phyloP scores from a whole-genome alignment of 2,888 invertebrate species.

The Sialis lutaria region DNA sequence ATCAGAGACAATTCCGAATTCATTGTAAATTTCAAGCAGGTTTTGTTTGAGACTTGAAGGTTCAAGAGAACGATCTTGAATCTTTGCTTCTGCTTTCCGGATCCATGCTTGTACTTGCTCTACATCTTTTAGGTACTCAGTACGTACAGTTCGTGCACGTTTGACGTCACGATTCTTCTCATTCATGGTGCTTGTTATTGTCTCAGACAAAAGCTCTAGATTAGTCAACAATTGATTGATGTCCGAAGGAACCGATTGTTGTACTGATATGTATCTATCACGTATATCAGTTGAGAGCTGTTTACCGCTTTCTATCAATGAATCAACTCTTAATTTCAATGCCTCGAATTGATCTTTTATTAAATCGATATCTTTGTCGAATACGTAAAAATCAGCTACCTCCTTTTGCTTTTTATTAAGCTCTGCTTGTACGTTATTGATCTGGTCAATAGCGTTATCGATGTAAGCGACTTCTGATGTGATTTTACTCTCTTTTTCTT shows the following conservation, averaged over 20 bases:
- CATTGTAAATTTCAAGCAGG: constrained; percentile 57
- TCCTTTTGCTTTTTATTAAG: constrained; percentile 48
- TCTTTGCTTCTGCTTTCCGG: constrained; percentile 63
- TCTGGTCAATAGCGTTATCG: constrained; percentile 50
- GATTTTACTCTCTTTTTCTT: constrained; percentile 57
- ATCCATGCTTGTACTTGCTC: constrained; percentile 74
- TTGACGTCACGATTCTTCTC: constrained; percentile 77
- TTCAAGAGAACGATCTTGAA: constrained; percentile 62
- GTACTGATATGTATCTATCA: constrained; percentile 40
- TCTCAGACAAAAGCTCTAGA: constrained; percentile 66
- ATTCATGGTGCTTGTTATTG: constrained; percentile 64
- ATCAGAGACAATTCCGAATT: constrained; percentile 52
- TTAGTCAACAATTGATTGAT: constrained; percentile 64
- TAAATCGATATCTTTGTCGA: constrained; percentile 50
- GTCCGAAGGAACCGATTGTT: constrained; percentile 56
- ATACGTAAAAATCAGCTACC: constrained; percentile 57
- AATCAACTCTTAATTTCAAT: constrained; percentile 37
- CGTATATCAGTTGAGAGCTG: constrained; percentile 38
- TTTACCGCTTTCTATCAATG: constrained; percentile 36
- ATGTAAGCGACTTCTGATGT: constrained; percentile 61
- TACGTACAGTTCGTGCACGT: constrained; percentile 63
- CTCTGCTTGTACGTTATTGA: constrained; percentile 47
- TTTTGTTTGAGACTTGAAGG: constrained; percentile 63
- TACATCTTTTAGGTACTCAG: constrained; percentile 63
- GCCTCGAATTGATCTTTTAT: constrained; percentile 40